These are phyloP conservation scores for Nomada fabriciana DNA, from an alignment of 2,888 invertebrate species.

Conservation along the genomic window DNA sequence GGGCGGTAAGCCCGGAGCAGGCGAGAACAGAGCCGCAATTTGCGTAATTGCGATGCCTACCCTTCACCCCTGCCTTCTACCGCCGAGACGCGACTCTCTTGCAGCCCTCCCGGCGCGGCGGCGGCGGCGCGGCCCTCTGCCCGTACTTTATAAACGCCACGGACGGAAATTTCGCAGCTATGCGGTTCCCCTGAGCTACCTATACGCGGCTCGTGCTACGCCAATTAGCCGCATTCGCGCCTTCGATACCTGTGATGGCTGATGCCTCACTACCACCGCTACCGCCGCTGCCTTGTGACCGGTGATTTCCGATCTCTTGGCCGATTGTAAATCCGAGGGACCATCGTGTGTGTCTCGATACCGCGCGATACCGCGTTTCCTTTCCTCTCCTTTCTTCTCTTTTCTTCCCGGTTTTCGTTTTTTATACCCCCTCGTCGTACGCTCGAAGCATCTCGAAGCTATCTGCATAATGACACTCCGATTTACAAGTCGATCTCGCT, in stretches of 20 bases:
- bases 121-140: not conserved
- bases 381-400: too few species aligned
- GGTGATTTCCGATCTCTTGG: conserved; percentile 60
- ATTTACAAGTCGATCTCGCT: conserved; percentile 61
- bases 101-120: conserved; percentile 26
- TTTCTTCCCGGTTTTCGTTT: not conserved
- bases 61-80: conserved; percentile 59
- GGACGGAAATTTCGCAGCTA: conserved; percentile 70
- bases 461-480: conserved; percentile 64
- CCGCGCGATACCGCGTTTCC: conserved; percentile 13
- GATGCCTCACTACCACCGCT: conserved; percentile 25
- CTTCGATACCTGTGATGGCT: conserved; percentile 48
- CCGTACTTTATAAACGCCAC: conserved; percentile 57
- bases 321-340: conserved; percentile 47
- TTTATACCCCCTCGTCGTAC: conserved; percentile 1
- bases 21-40: conserved; percentile 83
- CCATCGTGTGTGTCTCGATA: conserved; percentile 17
- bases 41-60: conserved; percentile 82
- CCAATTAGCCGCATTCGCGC: conserved; percentile 70
- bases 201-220: conserved; percentile 66
- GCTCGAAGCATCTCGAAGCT: conserved; percentile 35
- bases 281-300: conserved; percentile 14
- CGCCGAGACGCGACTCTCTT: conserved; percentile 50
- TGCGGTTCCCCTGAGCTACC: conserved; percentile 50
- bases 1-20: conserved; percentile 73